Evolutionary conservation across 2,888 invertebrate species (phyloP), one percentile per base, ranked within the genome.

Genomic region (Aromia moschata): DNA sequence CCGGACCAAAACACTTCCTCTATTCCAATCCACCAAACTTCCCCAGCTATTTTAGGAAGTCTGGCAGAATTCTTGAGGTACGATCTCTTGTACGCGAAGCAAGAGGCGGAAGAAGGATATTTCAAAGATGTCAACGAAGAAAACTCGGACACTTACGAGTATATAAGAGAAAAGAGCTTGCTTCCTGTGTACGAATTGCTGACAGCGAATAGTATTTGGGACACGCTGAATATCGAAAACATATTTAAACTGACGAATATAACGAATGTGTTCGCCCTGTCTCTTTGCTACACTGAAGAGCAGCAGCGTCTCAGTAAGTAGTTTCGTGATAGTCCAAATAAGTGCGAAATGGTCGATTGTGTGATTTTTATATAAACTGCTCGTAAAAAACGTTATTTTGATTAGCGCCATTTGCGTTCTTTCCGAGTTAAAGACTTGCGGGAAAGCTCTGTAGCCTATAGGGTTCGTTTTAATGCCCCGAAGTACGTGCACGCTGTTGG

Each of bases 221-320:
- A 59, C 45, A 59, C 55, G 3, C 30, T 59, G 17, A 9, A 49
- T 5, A 45, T 51, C 5, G 59, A 59, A 38, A 15, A 11, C 30
- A 14, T 3, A 5, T 18, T 38, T 17, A 55, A 59, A 31, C 15
- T 59, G n/a, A 41, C 30, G 33, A 20, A 38, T 9, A 9, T 45
- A 9, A 11, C 38, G 1, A 20, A 45, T 17, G 18, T 20, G 4
- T 30, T 38, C 5, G 49, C 43, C 2, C 14, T 10, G 17, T 59
- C 47, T 1, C 16, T 59, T 12, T 59, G 59, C 17, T 51, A 59
- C 14, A 45, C 36, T 9, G 45, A 59, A 17, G 45, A 49, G 15
- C 49, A 45, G 25, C 59, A 59, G 40, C 41, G 10, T 11, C 43
- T 59, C 25, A 53, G 59, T 59, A 40, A 55, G 52, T 25, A n/a